Conservation (phyloP, 2,113 vertebrate species). For the Eonycteris spelaea region DNA sequence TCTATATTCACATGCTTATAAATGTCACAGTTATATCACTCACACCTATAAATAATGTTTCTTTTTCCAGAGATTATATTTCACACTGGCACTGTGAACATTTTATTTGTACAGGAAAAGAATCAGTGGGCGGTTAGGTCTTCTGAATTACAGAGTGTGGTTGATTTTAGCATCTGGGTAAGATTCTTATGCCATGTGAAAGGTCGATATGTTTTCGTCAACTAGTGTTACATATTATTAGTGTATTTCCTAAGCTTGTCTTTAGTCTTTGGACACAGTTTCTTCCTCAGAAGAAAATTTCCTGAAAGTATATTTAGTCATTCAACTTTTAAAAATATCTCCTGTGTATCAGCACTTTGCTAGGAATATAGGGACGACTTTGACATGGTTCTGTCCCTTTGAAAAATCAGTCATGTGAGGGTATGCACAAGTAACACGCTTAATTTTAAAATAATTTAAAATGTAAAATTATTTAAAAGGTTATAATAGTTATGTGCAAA, state of each 20-base stretch:
- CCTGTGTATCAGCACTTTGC: neutral
- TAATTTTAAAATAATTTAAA: slow-evolving; percentile 16
- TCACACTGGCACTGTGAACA: slow-evolving; percentile 33
- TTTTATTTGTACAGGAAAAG: slow-evolving; percentile 35
- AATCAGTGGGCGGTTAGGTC: slow-evolving; percentile 6
- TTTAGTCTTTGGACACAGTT: neutral
- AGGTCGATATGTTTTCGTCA: neutral
- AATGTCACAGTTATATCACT: neutral
- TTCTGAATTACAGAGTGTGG: slow-evolving; percentile 25
- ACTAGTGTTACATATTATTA: neutral
- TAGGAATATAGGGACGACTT: neutral
- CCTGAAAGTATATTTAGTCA: neutral
- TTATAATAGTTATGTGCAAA: neutral
- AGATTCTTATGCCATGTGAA: slow-evolving; percentile 4
- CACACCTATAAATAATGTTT: slow-evolving; percentile 38
- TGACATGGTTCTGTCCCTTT: neutral
- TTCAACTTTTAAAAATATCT: neutral
- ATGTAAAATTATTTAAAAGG: neutral
- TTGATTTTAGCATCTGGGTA: slow-evolving; percentile 49
- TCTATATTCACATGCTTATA: slow-evolving; percentile 21
- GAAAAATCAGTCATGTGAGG: neutral
- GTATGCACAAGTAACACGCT: neutral
- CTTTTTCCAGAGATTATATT: slow-evolving; percentile 34
- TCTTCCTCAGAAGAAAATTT: slow-evolving; percentile 37
- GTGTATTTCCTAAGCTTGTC: neutral